These are phyloP conservation scores for Pseudococcus jackbeardsleyi DNA, from an alignment of 2,888 invertebrate species.

Conservation along the genomic window DNA sequence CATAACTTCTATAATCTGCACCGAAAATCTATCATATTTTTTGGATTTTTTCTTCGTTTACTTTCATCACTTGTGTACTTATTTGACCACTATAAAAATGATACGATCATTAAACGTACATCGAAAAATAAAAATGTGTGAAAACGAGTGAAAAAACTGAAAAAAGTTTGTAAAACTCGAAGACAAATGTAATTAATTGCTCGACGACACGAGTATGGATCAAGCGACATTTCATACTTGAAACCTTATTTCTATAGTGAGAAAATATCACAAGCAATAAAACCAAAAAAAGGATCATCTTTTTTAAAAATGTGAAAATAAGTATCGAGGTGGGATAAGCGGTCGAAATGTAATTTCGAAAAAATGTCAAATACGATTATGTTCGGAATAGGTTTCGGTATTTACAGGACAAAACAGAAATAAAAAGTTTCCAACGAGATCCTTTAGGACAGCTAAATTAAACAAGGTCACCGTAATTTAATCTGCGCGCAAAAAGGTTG, in stretches of 20 bases:
- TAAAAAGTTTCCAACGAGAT: neutral
- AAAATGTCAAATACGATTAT: slow-evolving; percentile 33
- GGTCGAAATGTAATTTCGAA: slow-evolving; percentile 35
- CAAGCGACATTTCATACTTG: neutral
- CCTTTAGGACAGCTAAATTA: neutral
- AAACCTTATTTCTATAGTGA: neutral
- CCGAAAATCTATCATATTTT: neutral
- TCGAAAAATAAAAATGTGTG: neutral
- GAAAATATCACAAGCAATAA: neutral
- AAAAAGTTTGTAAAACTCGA: too few relatives aligned
- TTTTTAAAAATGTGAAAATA: slow-evolving; percentile 1
- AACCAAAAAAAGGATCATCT: neutral
- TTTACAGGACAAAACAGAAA: slow-evolving; percentile 8
- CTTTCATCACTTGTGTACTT: too few relatives aligned
- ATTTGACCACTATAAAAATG: too few relatives aligned
- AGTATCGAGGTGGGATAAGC: neutral
- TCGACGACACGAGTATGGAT: neutral
- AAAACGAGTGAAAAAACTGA: neutral
- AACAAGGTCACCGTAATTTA: slow-evolving; percentile 11
- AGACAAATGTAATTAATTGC: neutral
- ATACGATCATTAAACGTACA: too few relatives aligned
- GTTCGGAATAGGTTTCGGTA: neutral
- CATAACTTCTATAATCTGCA: neutral
- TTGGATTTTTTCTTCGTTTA: neutral
- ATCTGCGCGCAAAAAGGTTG: neutral